Conservation (phyloP, 2,113 vertebrate species). For the Malurus melanocephalus region DNA sequence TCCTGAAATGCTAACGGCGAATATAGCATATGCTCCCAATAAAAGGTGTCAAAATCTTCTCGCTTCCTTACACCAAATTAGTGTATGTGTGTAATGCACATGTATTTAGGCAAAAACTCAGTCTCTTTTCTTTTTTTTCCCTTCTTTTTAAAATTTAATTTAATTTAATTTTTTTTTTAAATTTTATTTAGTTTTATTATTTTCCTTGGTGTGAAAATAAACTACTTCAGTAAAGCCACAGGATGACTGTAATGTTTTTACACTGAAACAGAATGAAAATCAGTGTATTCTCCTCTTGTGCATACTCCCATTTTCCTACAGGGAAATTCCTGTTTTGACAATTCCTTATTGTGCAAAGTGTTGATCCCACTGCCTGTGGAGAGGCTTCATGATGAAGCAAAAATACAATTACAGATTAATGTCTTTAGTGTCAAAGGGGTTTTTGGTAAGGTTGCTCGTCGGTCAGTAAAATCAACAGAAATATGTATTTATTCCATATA, state of each 20-base stretch:
- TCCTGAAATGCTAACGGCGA: neutral
- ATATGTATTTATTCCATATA: neutral
- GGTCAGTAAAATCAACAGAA: neutral
- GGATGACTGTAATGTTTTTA: neutral
- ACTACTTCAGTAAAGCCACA: neutral
- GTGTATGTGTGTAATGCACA: neutral
- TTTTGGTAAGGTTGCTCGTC: neutral
- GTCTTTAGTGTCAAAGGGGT: neutral
- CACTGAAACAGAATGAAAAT: neutral
- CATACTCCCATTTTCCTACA: neutral
- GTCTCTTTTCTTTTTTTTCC: accelerated
- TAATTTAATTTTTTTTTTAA: neutral
- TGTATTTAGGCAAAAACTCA: neutral
- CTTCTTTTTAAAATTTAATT: neutral
- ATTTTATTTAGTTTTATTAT: too few relatives aligned
- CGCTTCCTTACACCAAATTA: neutral
- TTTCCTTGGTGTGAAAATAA: neutral
- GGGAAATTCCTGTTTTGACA: neutral
- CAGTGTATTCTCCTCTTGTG: neutral
- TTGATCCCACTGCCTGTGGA: neutral
- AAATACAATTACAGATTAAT: neutral
- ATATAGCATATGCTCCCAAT: constrained; percentile 1
- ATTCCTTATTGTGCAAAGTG: neutral
- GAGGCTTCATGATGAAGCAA: neutral
- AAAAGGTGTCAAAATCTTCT: constrained; percentile 30